These are phyloP conservation scores for Ophraella communa DNA, from an alignment of 2,888 invertebrate genomes.

Conservation along the genomic window DNA sequence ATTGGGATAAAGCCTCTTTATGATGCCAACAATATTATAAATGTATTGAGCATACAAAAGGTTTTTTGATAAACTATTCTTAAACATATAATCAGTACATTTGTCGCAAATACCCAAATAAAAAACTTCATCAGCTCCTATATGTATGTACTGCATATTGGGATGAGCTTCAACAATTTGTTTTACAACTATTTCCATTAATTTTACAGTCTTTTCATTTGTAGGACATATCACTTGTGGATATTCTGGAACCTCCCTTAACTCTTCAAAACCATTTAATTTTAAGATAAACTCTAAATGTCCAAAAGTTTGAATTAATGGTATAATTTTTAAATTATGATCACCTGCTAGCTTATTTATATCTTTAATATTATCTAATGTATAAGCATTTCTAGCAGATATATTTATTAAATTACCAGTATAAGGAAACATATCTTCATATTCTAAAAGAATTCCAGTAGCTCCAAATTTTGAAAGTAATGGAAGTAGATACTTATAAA, in stretches of 20 bases:
- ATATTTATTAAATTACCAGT: conserved; percentile 65
- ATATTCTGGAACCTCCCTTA: conserved; percentile 70
- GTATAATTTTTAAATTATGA: conserved; percentile 73
- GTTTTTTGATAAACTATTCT: conserved; percentile 60
- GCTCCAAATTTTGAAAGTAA: conserved; percentile 70
- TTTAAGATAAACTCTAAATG: conserved; percentile 84
- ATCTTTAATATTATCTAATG: conserved; percentile 61
- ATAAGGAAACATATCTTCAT: conserved; percentile 90
- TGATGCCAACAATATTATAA: conserved; percentile 60
- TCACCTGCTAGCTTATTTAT: conserved; percentile 64
- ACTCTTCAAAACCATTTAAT: conserved; percentile 68
- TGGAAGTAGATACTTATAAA: conserved; percentile 68
- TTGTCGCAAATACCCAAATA: conserved; percentile 68
- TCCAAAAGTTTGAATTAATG: conserved; percentile 85
- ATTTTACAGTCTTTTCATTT: conserved; percentile 62
- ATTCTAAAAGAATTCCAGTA: conserved; percentile 81
- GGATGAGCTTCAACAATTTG: conserved; percentile 72
- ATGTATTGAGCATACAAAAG: conserved; percentile 71
- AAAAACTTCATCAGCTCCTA: conserved; percentile 85
- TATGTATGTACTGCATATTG: conserved; percentile 65
- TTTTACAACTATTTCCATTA: conserved; percentile 73
- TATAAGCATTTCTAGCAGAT: conserved; percentile 71
- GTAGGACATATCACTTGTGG: conserved; percentile 76
- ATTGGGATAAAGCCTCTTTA: conserved; percentile 61
- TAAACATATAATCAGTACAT: conserved; percentile 61